These are phyloP conservation scores for Hipparchia sbordonii DNA, from an alignment of 2,888 invertebrate species.

Conservation along the genomic window DNA sequence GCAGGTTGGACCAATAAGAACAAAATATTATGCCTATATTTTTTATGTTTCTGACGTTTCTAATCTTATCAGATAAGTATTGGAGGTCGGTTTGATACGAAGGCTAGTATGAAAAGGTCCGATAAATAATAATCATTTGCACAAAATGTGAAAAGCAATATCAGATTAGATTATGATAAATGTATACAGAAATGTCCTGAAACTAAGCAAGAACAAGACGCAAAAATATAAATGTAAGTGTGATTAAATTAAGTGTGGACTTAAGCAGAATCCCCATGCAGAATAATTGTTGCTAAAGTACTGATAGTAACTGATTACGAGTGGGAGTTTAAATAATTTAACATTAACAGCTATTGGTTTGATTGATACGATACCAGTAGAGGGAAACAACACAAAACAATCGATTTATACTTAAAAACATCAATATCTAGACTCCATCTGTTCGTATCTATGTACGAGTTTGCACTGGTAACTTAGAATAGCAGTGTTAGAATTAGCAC, in stretches of 20 bases:
- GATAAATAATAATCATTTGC: neutral
- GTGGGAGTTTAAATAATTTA: no score
- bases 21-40: neutral
- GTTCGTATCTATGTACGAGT: neutral
- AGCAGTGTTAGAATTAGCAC: constrained; percentile 30
- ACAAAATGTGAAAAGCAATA: neutral
- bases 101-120: neutral
- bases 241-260: no score
- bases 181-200: neutral
- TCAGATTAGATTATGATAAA: neutral
- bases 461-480: constrained; percentile 12
- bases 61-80: no score
- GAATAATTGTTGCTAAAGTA: neutral
- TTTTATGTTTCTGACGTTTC: neutral
- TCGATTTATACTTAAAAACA: neutral
- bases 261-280: neutral
- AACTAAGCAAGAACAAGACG: neutral
- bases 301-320: no score
- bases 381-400: neutral
- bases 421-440: neutral
- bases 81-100: no score
- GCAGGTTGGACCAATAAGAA: neutral
- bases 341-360: no score
- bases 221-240: neutral
- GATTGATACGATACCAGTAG: no score